Conservation (phyloP, 2,797 vertebrate species). For the Zalophus californianus region DNA sequence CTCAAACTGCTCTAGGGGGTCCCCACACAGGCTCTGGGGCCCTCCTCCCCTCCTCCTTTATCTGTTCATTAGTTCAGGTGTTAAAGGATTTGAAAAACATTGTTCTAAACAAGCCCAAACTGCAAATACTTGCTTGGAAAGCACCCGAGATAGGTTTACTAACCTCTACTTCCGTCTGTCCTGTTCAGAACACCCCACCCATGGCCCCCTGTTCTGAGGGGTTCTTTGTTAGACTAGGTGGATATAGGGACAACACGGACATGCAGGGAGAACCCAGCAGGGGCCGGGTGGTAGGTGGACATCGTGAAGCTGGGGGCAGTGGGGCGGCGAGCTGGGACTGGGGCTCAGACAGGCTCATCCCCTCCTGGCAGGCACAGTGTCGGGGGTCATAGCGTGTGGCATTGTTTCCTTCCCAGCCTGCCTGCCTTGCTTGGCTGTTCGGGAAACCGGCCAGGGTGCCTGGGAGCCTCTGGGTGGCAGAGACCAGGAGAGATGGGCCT, state of each 20-base stretch:
- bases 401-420: neutral
- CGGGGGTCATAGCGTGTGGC: neutral
- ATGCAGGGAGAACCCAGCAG: neutral
- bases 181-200: neutral
- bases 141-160: neutral
- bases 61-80: neutral
- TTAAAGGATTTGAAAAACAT: neutral
- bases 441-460: neutral
- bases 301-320: neutral
- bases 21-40: neutral
- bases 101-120: neutral
- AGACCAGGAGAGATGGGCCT: neutral
- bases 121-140: neutral
- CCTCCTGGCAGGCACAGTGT: neutral
- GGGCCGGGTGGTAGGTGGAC: neutral
- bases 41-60: neutral
- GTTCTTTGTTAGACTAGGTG: neutral
- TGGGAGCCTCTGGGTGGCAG: neutral
- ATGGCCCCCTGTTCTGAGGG: neutral
- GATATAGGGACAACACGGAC: neutral
- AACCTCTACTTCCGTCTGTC: neutral
- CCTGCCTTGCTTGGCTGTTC: neutral
- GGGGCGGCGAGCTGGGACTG: accelerated
- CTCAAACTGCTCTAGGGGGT: neutral
- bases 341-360: neutral